Percentiles rank a stretch among this genome's conserved stretches.
These are phyloP conservation scores for Bimastos eiseni DNA, from an alignment of 2,888 invertebrate genomes.

Conservation along the genomic window DNA sequence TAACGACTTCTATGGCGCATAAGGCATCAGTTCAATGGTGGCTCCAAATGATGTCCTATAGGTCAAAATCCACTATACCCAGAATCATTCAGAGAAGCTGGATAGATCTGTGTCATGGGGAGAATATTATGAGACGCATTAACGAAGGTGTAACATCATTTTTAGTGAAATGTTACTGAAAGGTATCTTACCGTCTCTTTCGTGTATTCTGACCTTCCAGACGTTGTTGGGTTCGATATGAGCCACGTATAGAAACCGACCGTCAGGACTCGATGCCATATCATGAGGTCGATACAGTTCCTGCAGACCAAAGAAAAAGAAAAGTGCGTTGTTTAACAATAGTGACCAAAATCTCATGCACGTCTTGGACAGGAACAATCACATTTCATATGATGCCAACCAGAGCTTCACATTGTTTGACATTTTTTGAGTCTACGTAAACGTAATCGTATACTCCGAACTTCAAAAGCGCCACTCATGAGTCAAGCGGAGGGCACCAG, in stretches of 20 bases:
- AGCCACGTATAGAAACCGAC: conserved; percentile 13
- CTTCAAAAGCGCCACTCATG: too few species aligned
- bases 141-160: too few species aligned
- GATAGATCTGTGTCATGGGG: too few species aligned
- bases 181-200: background rate
- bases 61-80: background rate
- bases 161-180: too few species aligned
- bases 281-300: conserved; percentile 16
- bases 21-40: background rate
- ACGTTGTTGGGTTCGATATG: conserved; percentile 19
- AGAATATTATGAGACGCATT: too few species aligned
- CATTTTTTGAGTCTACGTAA: background rate
- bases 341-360: background rate
- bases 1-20: background rate
- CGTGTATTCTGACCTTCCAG: conserved; percentile 18
- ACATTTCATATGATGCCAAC: background rate
- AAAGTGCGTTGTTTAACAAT: too few species aligned
- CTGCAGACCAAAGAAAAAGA: background rate
- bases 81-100: too few species aligned
- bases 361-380: background rate
- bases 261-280: background rate
- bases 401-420: background rate
- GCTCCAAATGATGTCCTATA: background rate
- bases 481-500: too few species aligned
- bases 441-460: too few species aligned